These are phyloP conservation scores for Leucoraja erinaceus DNA, from an alignment of 2,113 vertebrate genomes.

Conservation along the genomic window DNA sequence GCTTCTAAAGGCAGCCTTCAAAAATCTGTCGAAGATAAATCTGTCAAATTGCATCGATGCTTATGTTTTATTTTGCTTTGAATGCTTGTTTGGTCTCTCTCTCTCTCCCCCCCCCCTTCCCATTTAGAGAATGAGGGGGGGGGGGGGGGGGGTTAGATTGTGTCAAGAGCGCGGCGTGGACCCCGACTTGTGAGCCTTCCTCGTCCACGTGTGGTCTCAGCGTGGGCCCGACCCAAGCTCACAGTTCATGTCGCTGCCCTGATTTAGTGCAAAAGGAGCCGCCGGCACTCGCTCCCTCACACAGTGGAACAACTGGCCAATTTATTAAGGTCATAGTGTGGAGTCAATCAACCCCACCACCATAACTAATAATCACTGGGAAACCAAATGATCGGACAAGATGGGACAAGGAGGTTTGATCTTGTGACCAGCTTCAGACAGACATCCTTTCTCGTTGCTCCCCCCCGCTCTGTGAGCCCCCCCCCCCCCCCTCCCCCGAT, in stretches of 20 bases:
- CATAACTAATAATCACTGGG: constrained; percentile 42
- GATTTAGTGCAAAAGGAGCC: constrained; percentile 49
- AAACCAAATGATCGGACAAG: neutral
- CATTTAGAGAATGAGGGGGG: no score
- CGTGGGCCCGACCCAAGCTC: constrained; percentile 55
- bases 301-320: constrained; percentile 42
- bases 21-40: constrained; percentile 59
- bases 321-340: constrained; percentile 42
- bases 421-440: neutral
- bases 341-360: constrained; percentile 42
- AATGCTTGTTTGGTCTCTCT: constrained; percentile 49
- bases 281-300: constrained; percentile 50
- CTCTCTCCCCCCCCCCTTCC: constrained; percentile 7
- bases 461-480: no score
- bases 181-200: constrained; percentile 43
- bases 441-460: neutral
- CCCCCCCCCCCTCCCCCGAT: no score
- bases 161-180: constrained; percentile 47
- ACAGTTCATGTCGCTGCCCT: constrained; percentile 47
- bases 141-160: constrained; percentile 40
- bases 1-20: constrained; percentile 59
- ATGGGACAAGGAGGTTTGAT: neutral
- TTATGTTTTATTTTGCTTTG: constrained; percentile 50
- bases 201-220: constrained; percentile 64
- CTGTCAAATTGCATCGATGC: constrained; percentile 58